Conservation (phyloP, 2,113 vertebrate species). For the Abramis brama region DNA sequence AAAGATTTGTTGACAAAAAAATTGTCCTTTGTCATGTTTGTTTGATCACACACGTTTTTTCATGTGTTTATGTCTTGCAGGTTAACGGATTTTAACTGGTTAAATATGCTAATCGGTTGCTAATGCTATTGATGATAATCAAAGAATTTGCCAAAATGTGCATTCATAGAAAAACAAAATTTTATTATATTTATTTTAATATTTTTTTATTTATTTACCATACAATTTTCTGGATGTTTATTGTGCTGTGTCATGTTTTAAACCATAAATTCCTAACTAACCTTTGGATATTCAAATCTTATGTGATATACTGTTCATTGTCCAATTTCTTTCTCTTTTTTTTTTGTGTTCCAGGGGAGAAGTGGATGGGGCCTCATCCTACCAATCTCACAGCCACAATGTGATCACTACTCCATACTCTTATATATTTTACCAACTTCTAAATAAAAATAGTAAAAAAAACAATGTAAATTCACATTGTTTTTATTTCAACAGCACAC, state of each 20-base stretch:
- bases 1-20: neutral
- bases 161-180: too few species aligned
- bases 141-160: neutral
- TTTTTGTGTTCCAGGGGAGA: constrained; percentile 70
- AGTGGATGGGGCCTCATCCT: constrained; percentile 75
- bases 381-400: constrained; percentile 62
- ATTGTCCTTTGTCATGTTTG: neutral
- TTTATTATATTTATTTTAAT: neutral
- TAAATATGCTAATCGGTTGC: neutral
- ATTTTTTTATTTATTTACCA: neutral
- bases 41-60: neutral
- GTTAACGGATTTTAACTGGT: neutral
- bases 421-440: neutral
- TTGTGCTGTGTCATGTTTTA: neutral
- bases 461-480: neutral
- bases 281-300: neutral
- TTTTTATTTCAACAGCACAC: neutral
- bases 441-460: neutral
- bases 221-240: neutral
- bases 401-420: constrained; percentile 50
- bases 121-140: neutral
- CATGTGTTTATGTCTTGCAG: neutral
- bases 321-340: neutral
- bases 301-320: neutral
- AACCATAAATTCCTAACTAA: neutral